Conservation (phyloP, 2,797 vertebrate genomes). For the Gymnoscopelus microlampas region DNA sequence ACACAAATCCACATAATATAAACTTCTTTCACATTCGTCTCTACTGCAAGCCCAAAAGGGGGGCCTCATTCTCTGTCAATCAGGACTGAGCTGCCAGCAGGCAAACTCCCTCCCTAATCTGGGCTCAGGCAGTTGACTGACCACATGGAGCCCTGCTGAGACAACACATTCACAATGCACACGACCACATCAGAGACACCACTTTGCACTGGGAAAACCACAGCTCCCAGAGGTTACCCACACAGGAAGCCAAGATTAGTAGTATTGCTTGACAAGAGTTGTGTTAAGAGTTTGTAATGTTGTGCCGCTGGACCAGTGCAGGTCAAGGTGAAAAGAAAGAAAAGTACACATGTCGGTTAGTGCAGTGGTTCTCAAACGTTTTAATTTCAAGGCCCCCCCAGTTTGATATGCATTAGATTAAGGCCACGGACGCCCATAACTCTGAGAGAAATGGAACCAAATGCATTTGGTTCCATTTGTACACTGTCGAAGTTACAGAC, state of each 20-base stretch:
- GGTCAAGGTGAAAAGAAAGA: slow-evolving; percentile 53
- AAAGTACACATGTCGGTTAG: neutral
- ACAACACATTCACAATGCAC: slow-evolving; percentile 60
- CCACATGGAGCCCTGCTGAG: slow-evolving; percentile 56
- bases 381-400: no score
- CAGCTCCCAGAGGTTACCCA: slow-evolving; percentile 60
- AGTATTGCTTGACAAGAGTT: slow-evolving; percentile 43
- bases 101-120: slow-evolving; percentile 42
- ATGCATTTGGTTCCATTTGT: no score
- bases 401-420: no score
- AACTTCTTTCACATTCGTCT: neutral
- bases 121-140: slow-evolving; percentile 44
- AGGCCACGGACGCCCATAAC: no score
- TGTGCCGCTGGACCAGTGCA: slow-evolving; percentile 12
- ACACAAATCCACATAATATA: slow-evolving; percentile 1
- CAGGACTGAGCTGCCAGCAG: slow-evolving; percentile 53
- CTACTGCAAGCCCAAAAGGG: slow-evolving; percentile 1
- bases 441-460: no score
- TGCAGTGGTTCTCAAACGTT: neutral
- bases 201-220: slow-evolving; percentile 68
- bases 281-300: slow-evolving; percentile 47
- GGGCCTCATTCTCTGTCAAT: slow-evolving; percentile 49
- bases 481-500: neutral
- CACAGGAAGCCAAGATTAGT: slow-evolving; percentile 68
- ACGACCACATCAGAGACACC: slow-evolving; percentile 60